A percentile compares a stretch with the other conserved stretches of the same genome.
Conservation (phyloP, 2,113 vertebrate species). For the Micronycteris hirsuta region DNA sequence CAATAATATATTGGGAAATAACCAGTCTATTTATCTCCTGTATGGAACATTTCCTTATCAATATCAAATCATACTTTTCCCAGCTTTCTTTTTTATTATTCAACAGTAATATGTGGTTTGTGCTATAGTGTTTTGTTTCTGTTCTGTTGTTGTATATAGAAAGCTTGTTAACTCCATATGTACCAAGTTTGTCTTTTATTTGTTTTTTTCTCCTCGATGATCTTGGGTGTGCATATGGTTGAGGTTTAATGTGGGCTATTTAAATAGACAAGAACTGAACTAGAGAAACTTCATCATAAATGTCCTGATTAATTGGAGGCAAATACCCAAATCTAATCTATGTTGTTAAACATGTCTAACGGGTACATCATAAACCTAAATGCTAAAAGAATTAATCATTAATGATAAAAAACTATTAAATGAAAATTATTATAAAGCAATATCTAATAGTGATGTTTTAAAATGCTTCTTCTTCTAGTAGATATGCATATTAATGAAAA, state of each 20-base stretch:
- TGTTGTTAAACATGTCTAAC: background rate
- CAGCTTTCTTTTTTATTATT: background rate
- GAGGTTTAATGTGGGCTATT: background rate
- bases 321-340: background rate
- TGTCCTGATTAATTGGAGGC: background rate
- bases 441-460: background rate
- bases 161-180: background rate
- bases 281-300: background rate
- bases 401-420: background rate
- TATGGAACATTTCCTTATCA: background rate
- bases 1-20: background rate
- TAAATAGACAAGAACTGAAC: background rate
- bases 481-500: background rate
- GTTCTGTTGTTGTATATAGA: background rate
- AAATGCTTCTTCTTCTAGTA: background rate
- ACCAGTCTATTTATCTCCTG: background rate
- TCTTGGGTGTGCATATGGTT: background rate
- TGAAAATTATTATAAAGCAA: slow-evolving; percentile 13
- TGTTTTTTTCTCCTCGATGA: background rate
- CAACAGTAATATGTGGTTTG: background rate
- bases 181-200: background rate
- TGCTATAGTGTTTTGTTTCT: background rate
- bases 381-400: background rate
- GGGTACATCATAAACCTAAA: background rate
- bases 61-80: background rate